Percentiles rank a stretch among this genome's conserved stretches.
These are phyloP conservation scores for Oxycera nigricornis DNA, from an alignment of 2,888 invertebrate species.

Conservation along the genomic window DNA sequence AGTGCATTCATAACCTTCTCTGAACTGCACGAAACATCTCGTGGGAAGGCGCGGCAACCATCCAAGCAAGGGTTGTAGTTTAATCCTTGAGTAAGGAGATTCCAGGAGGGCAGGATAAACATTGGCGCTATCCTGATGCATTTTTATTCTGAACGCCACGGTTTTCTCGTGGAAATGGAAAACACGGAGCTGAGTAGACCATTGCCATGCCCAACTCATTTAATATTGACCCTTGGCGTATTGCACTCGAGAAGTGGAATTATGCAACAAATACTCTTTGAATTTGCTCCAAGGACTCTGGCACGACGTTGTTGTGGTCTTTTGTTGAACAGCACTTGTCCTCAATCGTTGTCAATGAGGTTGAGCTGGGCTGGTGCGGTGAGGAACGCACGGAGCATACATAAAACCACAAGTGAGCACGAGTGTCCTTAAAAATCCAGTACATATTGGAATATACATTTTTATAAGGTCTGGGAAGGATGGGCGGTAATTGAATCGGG, in stretches of 20 bases:
- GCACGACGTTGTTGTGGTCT: neutral
- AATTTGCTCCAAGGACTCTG: conserved; percentile 19
- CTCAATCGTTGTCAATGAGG: neutral
- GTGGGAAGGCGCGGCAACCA: neutral
- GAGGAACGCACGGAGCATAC: neutral
- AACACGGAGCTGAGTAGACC: neutral
- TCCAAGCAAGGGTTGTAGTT: neutral
- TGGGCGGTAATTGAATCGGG: conserved; percentile 21
- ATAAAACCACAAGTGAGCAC: conserved; percentile 29
- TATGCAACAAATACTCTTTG: conserved; percentile 31
- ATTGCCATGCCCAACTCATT: conserved; percentile 29
- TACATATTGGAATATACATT: conserved; percentile 33
- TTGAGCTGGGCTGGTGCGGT: neutral
- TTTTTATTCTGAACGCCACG: neutral
- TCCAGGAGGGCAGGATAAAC: neutral
- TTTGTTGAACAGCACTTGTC: conserved; percentile 5
- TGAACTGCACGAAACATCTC: neutral
- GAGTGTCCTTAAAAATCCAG: conserved; percentile 25
- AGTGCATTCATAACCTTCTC: neutral
- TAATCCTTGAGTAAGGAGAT: neutral
- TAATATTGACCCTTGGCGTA: conserved; percentile 33
- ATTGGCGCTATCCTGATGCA: neutral
- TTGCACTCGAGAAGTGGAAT: conserved; percentile 26
- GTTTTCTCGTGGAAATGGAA: neutral
- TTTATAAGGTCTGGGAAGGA: neutral